Conservation (phyloP, 2,113 vertebrate genomes). For the Tor tambroides region DNA sequence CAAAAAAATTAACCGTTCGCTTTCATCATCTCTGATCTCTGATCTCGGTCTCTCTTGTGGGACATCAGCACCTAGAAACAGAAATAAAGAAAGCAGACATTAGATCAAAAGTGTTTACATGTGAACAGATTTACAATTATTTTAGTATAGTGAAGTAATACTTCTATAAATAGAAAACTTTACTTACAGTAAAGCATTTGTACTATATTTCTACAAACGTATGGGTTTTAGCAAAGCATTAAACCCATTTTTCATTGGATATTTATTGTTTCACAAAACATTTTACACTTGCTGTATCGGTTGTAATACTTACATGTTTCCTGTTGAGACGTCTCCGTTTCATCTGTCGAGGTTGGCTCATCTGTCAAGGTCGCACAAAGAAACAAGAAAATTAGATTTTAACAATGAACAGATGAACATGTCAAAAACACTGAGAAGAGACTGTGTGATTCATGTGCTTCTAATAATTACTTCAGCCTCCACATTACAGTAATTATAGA, state of each 20-base stretch:
- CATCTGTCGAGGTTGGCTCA: rapidly evolving
- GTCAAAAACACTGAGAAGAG: background rate
- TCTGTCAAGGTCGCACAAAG: background rate
- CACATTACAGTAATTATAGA: background rate
- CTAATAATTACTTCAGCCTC: background rate
- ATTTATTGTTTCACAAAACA: background rate
- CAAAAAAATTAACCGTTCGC: background rate
- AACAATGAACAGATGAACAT: background rate
- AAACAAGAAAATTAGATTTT: background rate
- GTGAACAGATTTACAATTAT: background rate
- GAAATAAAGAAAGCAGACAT: background rate
- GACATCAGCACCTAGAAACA: background rate
- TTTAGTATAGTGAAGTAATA: too few species aligned
- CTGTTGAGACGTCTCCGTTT: too few species aligned
- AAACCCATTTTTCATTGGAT: background rate
- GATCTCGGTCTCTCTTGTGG: background rate
- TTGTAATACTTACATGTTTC: background rate
- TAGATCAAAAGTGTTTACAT: background rate
- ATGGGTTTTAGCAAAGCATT: background rate
- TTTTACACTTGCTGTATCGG: background rate
- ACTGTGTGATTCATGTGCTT: background rate
- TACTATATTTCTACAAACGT: background rate
- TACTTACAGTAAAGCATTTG: background rate
- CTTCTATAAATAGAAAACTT: too few species aligned
- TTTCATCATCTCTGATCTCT: background rate